Base-by-base conservation (phyloP, 2,797 vertebrate genomes). In the Sebastes flavidus region DNA sequence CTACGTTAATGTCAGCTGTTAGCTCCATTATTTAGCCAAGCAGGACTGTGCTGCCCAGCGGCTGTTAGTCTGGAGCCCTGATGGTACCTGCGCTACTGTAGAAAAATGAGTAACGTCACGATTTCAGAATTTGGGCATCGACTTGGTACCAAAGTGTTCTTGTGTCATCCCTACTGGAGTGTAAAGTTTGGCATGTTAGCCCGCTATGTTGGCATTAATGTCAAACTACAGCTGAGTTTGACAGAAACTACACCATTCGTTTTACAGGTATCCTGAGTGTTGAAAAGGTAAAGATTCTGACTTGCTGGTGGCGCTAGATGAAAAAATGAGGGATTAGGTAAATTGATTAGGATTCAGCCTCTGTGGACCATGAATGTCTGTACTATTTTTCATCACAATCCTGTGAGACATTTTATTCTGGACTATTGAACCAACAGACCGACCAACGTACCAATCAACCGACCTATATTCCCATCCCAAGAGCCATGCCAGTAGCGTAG, bases 391-490 rank as follows among this genome's bases (percentile, higher is more conserved):
- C 22, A 25, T 29, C 22, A 62, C 11, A 49, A 55, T 25, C 54
- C n/a, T 18, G 54, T 1, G 1, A 36, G 13, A 66, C 24, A 74
- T 73, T 85, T 62, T 42, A 66, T 68, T 78, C 18, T 56, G 46
- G 27, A 66, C 25, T 30, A 13, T 49, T 78, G 54, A 54, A 55
- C 42, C 20, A 68, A 74, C 3, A 7, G 13, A 36, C 6, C 7
- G 1, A 67, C n/a, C 3, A 18, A 16, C 22, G n/a, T 18, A 36
- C 52, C 30, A 55, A 52, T 63, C 6, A 24, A 32, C 32, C 49
- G 9, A 25, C 70, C 60, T 42, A 14, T 63, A 36, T 65, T 59
- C 10, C 60, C 18, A 52, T 77, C 52, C 29, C 52, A 11, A 0
- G 18, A 71, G 62, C 32, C 12, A 14, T 32, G 59, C n/a, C 67